phyloP scores from a whole-genome alignment of 2,797 vertebrate genomes.

The Forpus xanthops region DNA sequence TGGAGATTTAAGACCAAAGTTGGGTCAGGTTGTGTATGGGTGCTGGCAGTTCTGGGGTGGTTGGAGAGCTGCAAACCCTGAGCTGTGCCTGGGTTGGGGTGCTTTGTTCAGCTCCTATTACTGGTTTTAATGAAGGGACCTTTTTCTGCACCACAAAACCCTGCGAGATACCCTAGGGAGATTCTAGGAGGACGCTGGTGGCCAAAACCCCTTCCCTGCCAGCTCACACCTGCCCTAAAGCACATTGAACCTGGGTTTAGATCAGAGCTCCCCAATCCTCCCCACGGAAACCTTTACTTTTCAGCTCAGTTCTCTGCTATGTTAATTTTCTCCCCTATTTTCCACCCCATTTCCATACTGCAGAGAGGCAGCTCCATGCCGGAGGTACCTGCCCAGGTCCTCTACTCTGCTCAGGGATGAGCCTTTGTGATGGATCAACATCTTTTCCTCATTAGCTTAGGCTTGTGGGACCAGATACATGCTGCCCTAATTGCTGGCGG shows the following conservation, averaged over 20 bases:
- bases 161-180: neutral
- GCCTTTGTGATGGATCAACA: neutral
- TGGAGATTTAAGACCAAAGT: accelerated
- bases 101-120: neutral
- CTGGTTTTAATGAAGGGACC: neutral
- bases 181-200: neutral
- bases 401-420: neutral
- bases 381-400: neutral
- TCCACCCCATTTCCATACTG: neutral
- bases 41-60: neutral
- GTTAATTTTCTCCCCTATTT: neutral
- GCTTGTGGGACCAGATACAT: neutral
- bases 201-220: neutral
- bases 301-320: neutral
- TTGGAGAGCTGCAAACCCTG: neutral
- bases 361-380: neutral
- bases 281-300: neutral
- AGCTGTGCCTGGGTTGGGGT: accelerated
- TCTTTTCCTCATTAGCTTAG: neutral
- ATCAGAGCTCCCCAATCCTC: neutral
- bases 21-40: neutral
- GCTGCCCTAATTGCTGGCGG: neutral
- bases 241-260: neutral
- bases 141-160: neutral
- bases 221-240: neutral